phyloP scores from a whole-genome alignment of 2,888 invertebrate species.

The Synergus japonicus region DNA sequence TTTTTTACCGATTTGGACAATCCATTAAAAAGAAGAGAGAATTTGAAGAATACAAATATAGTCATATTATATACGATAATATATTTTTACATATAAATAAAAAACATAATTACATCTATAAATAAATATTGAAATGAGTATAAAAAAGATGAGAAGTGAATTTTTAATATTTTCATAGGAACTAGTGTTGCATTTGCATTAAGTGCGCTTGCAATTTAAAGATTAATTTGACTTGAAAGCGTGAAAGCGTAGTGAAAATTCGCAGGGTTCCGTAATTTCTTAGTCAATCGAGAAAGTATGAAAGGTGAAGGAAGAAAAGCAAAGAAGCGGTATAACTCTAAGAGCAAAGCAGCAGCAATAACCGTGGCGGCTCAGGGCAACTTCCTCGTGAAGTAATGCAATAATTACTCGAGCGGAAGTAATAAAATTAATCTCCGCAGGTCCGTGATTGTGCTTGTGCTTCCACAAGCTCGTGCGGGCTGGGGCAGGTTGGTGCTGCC shows the following conservation, averaged over 20 bases:
- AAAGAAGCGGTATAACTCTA: slow-evolving; percentile 14
- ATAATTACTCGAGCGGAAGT: slow-evolving; percentile 76
- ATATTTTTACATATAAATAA: too few relatives aligned
- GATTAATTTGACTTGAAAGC: slow-evolving; percentile 32
- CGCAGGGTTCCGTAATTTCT: slow-evolving; percentile 22
- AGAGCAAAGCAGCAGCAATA: slow-evolving; percentile 33
- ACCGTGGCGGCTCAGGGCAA: slow-evolving; percentile 55
- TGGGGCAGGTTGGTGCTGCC: slow-evolving; percentile 61
- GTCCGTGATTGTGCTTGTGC: slow-evolving; percentile 46
- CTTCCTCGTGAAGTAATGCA: slow-evolving; percentile 72
- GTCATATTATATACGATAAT: neutral
- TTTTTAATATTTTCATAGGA: neutral
- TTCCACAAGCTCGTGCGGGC: slow-evolving; percentile 52
- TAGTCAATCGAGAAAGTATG: slow-evolving; percentile 40
- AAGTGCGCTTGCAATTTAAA: slow-evolving; percentile 15
- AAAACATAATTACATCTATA: too few relatives aligned
- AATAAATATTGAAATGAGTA: neutral
- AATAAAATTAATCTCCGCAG: slow-evolving; percentile 76
- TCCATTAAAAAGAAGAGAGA: neutral
- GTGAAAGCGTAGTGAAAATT: slow-evolving; percentile 37
- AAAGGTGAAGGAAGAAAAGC: slow-evolving; percentile 42
- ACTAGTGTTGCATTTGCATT: slow-evolving; percentile 21
- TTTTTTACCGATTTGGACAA: neutral
- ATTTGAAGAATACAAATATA: neutral
- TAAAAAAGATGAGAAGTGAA: neutral